Evolutionary conservation across 2,888 invertebrate genomes (phyloP), one percentile per base, ranked within the genome.

Genomic region (Perizoma affinitatum): DNA sequence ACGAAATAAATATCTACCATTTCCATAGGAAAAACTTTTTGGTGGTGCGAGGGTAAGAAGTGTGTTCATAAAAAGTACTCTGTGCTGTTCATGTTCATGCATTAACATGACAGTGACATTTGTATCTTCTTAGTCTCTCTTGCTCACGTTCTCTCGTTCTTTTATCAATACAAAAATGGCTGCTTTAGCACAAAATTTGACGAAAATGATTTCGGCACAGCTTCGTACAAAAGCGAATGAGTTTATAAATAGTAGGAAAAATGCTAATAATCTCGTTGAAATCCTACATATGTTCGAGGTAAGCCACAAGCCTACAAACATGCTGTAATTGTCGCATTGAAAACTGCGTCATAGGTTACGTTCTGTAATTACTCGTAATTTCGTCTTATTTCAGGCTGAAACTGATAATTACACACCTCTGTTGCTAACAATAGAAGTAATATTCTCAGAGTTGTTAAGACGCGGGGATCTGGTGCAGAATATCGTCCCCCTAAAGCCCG

Each of bases 251-350:
- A 94, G 94, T 38, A 91, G 93, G 68, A 93, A 94, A 84, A 86
- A 95, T 87, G 93, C 94, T 8, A 94, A 95, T 75, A 94, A 94
- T 79, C 91, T 96, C 69, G 90, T 94, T 53, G 95, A 95, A 76
- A 95, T 96, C 67, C 88, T 96, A 64, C 92, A 93, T 71, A 93
- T 95, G 90, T 95, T 96, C 80, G 94, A 95, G 88, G 95, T 95
- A 67, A 68, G 63, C 33, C n/a, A 2, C 3, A 35, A 51, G 35
- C 35, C 40, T n/a, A 40, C 70, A 73, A 72, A 58, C 58, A 35
- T 36, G 45, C 34, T 11, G 11, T 51, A 54, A 56, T 50, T 22
- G 35, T n/a, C 22, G 46, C 35, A 43, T 47, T 59, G 55, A 54
- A 76, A 72, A 79, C 77, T 84, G 82, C 82, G 83, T 83, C 82